Evolutionary conservation across 2,113 vertebrate species (phyloP).

Genomic region (Paraplagusia blochii): DNA sequence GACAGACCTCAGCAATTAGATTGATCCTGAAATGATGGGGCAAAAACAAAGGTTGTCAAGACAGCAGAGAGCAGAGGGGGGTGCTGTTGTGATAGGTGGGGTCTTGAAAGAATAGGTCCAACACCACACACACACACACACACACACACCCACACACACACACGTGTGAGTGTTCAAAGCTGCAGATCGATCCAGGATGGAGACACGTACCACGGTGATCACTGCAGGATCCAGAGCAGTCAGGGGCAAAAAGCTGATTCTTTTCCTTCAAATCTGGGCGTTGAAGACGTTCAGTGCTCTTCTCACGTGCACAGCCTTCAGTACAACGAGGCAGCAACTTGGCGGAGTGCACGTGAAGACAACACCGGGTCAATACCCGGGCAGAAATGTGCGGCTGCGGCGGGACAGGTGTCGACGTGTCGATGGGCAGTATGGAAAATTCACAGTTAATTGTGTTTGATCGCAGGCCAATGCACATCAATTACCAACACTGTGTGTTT

Average conservation of each 20-base stretch:
- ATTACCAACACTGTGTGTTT: constrained; percentile 30
- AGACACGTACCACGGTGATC: too few relatives aligned
- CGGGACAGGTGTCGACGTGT: constrained; percentile 41
- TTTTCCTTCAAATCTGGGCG: too few relatives aligned
- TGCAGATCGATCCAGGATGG: constrained; percentile 33
- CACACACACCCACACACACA: constrained; percentile 6
- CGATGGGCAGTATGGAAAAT: constrained; percentile 52
- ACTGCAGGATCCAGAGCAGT: too few relatives aligned
- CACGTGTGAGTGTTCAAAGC: neutral
- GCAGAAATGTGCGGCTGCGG: constrained; percentile 11
- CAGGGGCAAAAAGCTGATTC: too few relatives aligned
- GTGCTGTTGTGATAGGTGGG: too few relatives aligned
- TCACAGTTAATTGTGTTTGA: constrained; percentile 71
- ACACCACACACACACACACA: neutral
- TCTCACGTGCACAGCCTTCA: too few relatives aligned
- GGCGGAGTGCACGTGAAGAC: constrained; percentile 23
- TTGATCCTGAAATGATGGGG: constrained; percentile 46
- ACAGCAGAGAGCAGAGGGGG: constrained; percentile 29
- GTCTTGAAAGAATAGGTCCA: too few relatives aligned
- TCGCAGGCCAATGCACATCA: constrained; percentile 46
- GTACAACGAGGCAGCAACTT: too few relatives aligned
- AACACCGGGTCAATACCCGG: constrained; percentile 29
- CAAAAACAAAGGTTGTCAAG: constrained; percentile 66
- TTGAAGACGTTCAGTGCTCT: too few relatives aligned
- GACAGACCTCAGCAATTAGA: constrained; percentile 59